phyloP scores from a whole-genome alignment of 2,888 invertebrate genomes.

The Deilephila porcellus region DNA sequence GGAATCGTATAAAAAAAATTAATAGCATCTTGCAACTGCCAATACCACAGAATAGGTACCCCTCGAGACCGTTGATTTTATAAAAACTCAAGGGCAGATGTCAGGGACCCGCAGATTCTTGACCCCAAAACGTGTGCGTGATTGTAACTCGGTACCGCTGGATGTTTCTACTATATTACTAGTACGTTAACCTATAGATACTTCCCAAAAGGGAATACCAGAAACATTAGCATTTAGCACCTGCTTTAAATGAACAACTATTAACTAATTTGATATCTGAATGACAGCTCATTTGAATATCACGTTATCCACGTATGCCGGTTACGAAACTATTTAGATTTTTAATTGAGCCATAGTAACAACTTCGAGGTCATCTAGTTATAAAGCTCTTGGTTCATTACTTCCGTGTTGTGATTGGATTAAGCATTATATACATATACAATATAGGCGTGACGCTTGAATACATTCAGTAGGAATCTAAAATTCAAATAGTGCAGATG shows the following conservation, averaged over 20 bases:
- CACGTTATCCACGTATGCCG: background rate
- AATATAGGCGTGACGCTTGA: background rate
- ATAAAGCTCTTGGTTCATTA: constrained; percentile 5
- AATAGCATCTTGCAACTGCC: constrained; percentile 6
- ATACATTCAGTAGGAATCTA: background rate
- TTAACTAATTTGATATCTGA: background rate
- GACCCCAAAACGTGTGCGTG: constrained; percentile 65
- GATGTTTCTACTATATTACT: constrained; percentile 50
- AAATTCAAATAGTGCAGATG: background rate
- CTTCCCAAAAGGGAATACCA: constrained; percentile 35
- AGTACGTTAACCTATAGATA: constrained; percentile 51
- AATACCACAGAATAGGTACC: background rate
- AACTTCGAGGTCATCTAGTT: constrained; percentile 18
- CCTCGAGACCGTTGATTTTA: constrained; percentile 58
- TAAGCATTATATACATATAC: background rate
- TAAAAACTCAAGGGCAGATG: constrained; percentile 78
- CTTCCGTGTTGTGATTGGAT: constrained; percentile 14
- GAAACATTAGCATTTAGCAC: constrained; percentile 3
- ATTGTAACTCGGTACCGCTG: constrained; percentile 47
- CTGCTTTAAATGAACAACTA: background rate
- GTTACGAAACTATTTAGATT: background rate
- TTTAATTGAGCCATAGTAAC: constrained; percentile 19
- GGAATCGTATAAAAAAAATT: background rate
- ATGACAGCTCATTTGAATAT: background rate
- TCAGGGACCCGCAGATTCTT: constrained; percentile 77